Base-by-base conservation (phyloP, 2,797 vertebrate species). In the Molossus molossus region DNA sequence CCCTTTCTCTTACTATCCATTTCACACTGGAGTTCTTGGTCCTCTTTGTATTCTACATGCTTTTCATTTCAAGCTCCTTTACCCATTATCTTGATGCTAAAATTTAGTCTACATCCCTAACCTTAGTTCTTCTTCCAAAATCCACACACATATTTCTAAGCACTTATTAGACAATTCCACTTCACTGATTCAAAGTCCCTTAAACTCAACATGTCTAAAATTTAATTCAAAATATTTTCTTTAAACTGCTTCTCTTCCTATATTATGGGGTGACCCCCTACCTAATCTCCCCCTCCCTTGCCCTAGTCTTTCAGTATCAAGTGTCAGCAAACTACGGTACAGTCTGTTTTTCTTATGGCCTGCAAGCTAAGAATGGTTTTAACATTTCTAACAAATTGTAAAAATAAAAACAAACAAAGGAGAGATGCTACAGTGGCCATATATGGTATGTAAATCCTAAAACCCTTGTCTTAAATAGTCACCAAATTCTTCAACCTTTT, bases 361-460 rank as follows among this genome's bases (percentile, higher is more conserved):
- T 87, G n/a, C 4, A 69, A 83, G 23, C 40, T 67, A 91, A 77
- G 65, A 86, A 84, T 58, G 27, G 12, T 58, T 64, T 90, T 79
- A 27, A 93, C 6, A 67, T 93, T 88, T 83, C 37, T 88, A 77
- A 82, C 9, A 0, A 62, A 21, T n/a, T 94, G 14, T 33, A 76
- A 95, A 92, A 82, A 89, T 29, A 83, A 58, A 82, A 91, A 45
- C 14, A 94, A 87, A 83, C 9, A 87, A 65, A 85, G 53, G 58
- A 82, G 6, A 87, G 65, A 82, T 58, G 33, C 18, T 69, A 87
- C 6, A 69, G 21, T 40, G 33, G 9, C 25, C 8, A 53, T n/a
- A 77, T 73, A 57, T 21, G 45, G 25, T 73, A 15, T 14, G 62
- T 27, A 86, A 73, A 92, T 73, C 13, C 67, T 77, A 82, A 96